Percentiles rank a stretch among this genome's conserved stretches.
Evolutionary conservation across 2,113 vertebrate genomes (phyloP).

Genomic region (Bombycilla garrulus): DNA sequence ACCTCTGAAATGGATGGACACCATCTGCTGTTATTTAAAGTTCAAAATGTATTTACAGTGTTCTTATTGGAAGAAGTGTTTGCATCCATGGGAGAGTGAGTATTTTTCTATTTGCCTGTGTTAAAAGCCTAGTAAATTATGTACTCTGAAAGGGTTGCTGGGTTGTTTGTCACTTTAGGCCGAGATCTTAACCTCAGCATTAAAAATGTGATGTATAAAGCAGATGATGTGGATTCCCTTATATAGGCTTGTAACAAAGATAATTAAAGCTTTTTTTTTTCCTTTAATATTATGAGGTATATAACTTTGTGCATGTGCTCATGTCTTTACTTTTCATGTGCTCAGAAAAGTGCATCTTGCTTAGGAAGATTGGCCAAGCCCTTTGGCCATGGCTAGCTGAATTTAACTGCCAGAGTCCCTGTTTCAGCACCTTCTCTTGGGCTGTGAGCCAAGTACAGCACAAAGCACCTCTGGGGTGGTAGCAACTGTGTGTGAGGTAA

Average conservation of each 20-base stretch:
- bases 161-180: not conserved
- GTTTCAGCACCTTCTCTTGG: not conserved
- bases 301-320: not conserved
- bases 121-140: not conserved
- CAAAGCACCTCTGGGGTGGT: accelerated
- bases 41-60: not conserved
- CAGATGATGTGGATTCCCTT: not conserved
- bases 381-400: not conserved
- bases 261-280: not conserved
- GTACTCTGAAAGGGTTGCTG: not conserved
- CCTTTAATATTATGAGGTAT: not conserved
- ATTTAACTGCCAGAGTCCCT: not conserved
- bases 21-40: not conserved
- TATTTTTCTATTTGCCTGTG: not conserved
- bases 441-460: not conserved
- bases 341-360: not conserved
- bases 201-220: not conserved
- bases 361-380: not conserved
- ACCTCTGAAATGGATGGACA: not conserved
- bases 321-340: not conserved
- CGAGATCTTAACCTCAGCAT: not conserved
- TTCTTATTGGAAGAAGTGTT: not conserved
- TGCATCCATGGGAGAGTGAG: not conserved
- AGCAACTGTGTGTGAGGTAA: accelerated
- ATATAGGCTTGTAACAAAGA: not conserved